Evolutionary conservation across 2,797 vertebrate genomes (phyloP).

Genomic region (Lutra lutra): DNA sequence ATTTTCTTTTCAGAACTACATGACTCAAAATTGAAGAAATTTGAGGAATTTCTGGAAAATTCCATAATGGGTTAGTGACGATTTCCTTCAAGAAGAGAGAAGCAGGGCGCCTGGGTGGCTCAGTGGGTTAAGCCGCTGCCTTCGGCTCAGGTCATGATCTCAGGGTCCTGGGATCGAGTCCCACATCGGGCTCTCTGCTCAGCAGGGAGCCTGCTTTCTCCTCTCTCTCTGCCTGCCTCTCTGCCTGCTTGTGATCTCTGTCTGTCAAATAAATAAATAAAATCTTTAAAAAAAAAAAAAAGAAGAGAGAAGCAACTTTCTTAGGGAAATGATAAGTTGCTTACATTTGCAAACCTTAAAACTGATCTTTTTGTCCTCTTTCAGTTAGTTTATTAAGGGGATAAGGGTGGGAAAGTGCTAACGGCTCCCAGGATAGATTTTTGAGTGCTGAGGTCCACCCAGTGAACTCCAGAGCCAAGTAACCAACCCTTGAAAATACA

Average conservation of each 20-base stretch:
- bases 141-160: too few relatives aligned
- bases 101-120: too few relatives aligned
- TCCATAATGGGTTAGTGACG: slow-evolving; percentile 35
- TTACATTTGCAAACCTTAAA: slow-evolving; percentile 43
- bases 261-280: too few relatives aligned
- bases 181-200: too few relatives aligned
- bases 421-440: slow-evolving; percentile 77
- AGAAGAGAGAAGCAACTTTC: slow-evolving; percentile 18
- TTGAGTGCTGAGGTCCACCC: slow-evolving; percentile 79
- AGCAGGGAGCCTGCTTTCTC: too few relatives aligned
- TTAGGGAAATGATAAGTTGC: slow-evolving; percentile 17
- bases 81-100: slow-evolving; percentile 39
- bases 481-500: slow-evolving; percentile 81
- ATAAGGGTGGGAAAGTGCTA: slow-evolving; percentile 32
- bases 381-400: slow-evolving; percentile 52
- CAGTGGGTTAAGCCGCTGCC: too few relatives aligned
- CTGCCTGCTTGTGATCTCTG: too few relatives aligned
- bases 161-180: too few relatives aligned
- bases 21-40: slow-evolving; percentile 67
- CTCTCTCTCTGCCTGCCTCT: too few relatives aligned
- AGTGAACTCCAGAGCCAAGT: slow-evolving; percentile 77
- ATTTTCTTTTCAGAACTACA: slow-evolving; percentile 68
- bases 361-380: background rate
- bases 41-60: slow-evolving; percentile 73
- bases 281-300: too few relatives aligned